A percentile compares a stretch with the other conserved stretches of the same genome.
Conservation (phyloP, 2,888 invertebrate species). For the Caenorhabditis japonica region DNA sequence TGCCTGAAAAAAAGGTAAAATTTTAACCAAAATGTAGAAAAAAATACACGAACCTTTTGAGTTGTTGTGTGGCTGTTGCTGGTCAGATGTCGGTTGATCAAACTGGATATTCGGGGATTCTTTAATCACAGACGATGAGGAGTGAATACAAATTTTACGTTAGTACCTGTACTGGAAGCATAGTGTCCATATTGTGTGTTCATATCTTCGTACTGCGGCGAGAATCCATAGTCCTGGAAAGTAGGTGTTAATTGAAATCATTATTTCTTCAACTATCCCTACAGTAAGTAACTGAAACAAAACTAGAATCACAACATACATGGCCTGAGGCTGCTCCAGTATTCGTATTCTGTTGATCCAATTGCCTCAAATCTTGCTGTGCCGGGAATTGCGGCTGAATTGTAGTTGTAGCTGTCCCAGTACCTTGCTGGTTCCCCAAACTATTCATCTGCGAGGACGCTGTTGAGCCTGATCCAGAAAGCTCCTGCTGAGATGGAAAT, state of each 20-base stretch:
- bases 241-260: neutral
- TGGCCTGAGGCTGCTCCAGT: neutral
- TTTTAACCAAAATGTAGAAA: too few relatives aligned
- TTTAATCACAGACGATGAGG: conserved; percentile 28
- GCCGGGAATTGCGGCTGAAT: neutral
- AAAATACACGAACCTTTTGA: conserved; percentile 33
- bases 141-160: conserved; percentile 1
- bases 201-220: conserved; percentile 60
- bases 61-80: conserved; percentile 30
- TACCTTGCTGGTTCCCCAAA: conserved; percentile 16
- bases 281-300: neutral
- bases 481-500: conserved; percentile 49
- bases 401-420: neutral
- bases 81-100: conserved; percentile 43
- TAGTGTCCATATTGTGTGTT: conserved; percentile 60
- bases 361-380: neutral
- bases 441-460: too few relatives aligned
- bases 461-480: conserved; percentile 12
- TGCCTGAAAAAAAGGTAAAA: too few relatives aligned
- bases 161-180: conserved; percentile 39
- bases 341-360: neutral
- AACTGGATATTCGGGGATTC: conserved; percentile 46
- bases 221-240: conserved; percentile 47
- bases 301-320: conserved; percentile 37
- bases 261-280: too few relatives aligned